phyloP scores from a whole-genome alignment of 2,797 vertebrate genomes.

The Caiman crocodilus region DNA sequence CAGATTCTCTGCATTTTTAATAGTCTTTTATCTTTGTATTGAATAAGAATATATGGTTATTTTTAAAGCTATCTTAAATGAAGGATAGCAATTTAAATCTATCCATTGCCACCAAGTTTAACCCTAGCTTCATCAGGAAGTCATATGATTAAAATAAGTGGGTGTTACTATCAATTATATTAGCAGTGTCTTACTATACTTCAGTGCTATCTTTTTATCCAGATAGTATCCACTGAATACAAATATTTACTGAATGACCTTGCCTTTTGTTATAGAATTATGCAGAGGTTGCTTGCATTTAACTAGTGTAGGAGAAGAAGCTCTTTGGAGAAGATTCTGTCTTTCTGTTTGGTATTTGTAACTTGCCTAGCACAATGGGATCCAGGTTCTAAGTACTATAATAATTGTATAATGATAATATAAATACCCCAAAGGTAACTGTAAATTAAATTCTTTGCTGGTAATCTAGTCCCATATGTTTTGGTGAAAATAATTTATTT shows the following conservation, averaged over 20 bases:
- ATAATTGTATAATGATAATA: too few relatives aligned
- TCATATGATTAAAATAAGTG: neutral
- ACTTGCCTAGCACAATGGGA: too few relatives aligned
- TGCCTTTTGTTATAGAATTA: neutral
- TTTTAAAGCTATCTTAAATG: neutral
- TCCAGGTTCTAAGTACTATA: too few relatives aligned
- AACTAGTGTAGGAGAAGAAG: too few relatives aligned
- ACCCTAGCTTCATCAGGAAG: neutral
- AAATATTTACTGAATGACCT: neutral
- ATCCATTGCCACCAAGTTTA: neutral
- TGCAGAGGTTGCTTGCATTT: too few relatives aligned
- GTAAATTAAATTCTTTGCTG: too few relatives aligned
- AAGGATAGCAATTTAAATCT: neutral
- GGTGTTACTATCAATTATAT: neutral
- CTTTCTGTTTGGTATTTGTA: too few relatives aligned
- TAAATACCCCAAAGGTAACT: too few relatives aligned
- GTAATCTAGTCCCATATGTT: too few relatives aligned
- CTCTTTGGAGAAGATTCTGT: too few relatives aligned
- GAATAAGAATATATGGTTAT: neutral
- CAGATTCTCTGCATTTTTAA: rapidly evolving
- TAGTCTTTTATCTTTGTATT: neutral
- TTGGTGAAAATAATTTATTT: too few relatives aligned
- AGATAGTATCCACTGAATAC: neutral
- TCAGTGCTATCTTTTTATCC: neutral
- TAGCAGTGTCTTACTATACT: too few relatives aligned